These are phyloP conservation scores for Trichacis sp. DNA, from an alignment of 2,888 invertebrate genomes.

Conservation along the genomic window DNA sequence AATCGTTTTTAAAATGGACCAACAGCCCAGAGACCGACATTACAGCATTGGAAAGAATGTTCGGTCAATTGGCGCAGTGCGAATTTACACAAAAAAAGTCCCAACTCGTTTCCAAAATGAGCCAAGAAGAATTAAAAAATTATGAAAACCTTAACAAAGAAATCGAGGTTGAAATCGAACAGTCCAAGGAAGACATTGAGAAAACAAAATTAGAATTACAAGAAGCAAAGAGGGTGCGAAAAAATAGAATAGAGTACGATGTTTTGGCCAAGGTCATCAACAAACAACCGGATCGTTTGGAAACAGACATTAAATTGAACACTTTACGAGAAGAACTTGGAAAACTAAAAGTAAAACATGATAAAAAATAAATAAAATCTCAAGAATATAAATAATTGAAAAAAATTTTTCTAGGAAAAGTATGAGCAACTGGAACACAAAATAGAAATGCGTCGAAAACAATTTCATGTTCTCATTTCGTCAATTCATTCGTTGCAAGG, in stretches of 20 bases:
- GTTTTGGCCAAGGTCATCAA: slow-evolving; percentile 91
- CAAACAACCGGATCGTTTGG: slow-evolving; percentile 89
- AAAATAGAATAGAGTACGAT: slow-evolving; percentile 94
- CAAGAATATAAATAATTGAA: too few relatives aligned
- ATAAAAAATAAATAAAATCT: too few relatives aligned
- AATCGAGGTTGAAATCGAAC: slow-evolving; percentile 83
- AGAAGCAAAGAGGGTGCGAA: slow-evolving; percentile 87
- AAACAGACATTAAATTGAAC: slow-evolving; percentile 79
- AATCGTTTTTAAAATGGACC: slow-evolving; percentile 86
- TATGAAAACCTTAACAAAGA: slow-evolving; percentile 83
- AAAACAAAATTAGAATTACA: slow-evolving; percentile 84
- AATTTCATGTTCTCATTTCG: slow-evolving; percentile 85
- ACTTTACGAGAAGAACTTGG: slow-evolving; percentile 81
- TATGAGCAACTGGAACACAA: slow-evolving; percentile 81
- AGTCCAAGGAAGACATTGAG: slow-evolving; percentile 84
- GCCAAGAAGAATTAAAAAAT: slow-evolving; percentile 84
- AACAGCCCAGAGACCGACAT: slow-evolving; percentile 73
- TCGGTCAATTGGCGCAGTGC: slow-evolving; percentile 87
- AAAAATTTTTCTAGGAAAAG: slow-evolving; percentile 74
- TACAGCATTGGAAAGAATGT: slow-evolving; percentile 79
- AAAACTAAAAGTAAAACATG: slow-evolving; percentile 72
- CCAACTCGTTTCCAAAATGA: slow-evolving; percentile 83
- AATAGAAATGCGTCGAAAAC: slow-evolving; percentile 86
- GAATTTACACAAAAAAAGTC: slow-evolving; percentile 91
- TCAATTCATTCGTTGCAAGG: slow-evolving; percentile 17